Base-by-base conservation (phyloP, 2,888 invertebrate species). In the Acleris emargana region DNA sequence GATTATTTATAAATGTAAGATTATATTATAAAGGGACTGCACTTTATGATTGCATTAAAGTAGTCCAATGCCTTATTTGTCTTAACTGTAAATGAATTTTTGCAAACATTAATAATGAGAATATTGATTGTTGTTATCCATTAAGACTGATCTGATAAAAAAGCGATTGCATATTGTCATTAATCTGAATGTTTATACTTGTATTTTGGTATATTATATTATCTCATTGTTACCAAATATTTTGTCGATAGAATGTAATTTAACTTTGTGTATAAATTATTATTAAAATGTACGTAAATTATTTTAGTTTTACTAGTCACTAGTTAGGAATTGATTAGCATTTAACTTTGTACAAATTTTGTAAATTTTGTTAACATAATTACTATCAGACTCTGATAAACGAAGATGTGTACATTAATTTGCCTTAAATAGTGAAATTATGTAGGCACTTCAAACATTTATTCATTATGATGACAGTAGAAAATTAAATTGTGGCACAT, bases 221-320 rank as follows among this genome's bases (percentile, higher is more conserved):
- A 86, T 91, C 89, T 89, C 91, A 89, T 83, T 91, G 92, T 92
- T 92, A 92, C 92, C 92, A 92, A 92, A 92, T 91, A 89, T 89
- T 84, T 88, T 89, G 88, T 92, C 89, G 80, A 88, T 86, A 88
- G 76, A 77, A 82, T 82, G 77, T 75, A 72, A 79, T 73, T 76
- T 77, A 81, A 78, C 70, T 78, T 75, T 81, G 79, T 83, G 78
- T 79, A 78, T 80, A 82, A 68, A 68, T 78, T 76, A 75, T 77
- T 75, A 78, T 80, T 82, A 47, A 38, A 28, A 16, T 51, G 60
- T 66, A 61, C 32, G 61, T 57, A 57, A 52, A 55, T 57, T 79
- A 89, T 83, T 87, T 86, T 88, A 90, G 86, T 79, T 83, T 82
- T 82, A 88, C 91, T 92, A 92, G 91, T 92, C 91, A 92, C 89